These are phyloP conservation scores for Schizopygopsis malacanthus DNA, from an alignment of 2,797 vertebrate genomes.

Conservation along the genomic window DNA sequence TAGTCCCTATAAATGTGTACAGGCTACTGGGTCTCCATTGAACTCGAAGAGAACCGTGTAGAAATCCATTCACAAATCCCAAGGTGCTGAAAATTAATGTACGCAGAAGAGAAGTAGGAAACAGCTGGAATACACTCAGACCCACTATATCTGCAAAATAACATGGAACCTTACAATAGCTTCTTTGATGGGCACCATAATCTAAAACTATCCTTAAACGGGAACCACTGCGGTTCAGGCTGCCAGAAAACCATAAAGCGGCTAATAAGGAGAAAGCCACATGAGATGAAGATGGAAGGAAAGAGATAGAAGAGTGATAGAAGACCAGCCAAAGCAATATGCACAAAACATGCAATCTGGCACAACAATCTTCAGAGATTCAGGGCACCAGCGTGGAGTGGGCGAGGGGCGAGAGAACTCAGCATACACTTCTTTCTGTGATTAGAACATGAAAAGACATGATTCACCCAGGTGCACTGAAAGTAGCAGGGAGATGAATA, in stretches of 20 bases:
- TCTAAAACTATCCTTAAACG: slow-evolving; percentile 12
- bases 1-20: background rate
- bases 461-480: slow-evolving; percentile 61
- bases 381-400: slow-evolving; percentile 56
- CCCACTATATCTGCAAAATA: background rate
- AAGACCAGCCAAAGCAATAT: slow-evolving; percentile 62
- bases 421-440: slow-evolving; percentile 56
- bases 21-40: background rate
- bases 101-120: background rate
- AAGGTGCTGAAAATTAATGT: background rate
- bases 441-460: slow-evolving; percentile 55
- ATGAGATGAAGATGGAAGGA: slow-evolving; percentile 63
- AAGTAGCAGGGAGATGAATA: slow-evolving; percentile 49
- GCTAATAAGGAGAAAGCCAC: slow-evolving; percentile 63
- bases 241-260: slow-evolving; percentile 64
- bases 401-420: slow-evolving; percentile 59
- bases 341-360: slow-evolving; percentile 67
- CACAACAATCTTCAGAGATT: slow-evolving; percentile 59
- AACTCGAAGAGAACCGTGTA: background rate
- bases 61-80: background rate
- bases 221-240: slow-evolving; percentile 9
- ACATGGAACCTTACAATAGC: background rate
- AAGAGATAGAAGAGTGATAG: slow-evolving; percentile 59
- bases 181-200: slow-evolving; percentile 8
- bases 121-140: background rate